Conservation (phyloP, 2,797 vertebrate genomes). For the Neopelma chrysocephalum region DNA sequence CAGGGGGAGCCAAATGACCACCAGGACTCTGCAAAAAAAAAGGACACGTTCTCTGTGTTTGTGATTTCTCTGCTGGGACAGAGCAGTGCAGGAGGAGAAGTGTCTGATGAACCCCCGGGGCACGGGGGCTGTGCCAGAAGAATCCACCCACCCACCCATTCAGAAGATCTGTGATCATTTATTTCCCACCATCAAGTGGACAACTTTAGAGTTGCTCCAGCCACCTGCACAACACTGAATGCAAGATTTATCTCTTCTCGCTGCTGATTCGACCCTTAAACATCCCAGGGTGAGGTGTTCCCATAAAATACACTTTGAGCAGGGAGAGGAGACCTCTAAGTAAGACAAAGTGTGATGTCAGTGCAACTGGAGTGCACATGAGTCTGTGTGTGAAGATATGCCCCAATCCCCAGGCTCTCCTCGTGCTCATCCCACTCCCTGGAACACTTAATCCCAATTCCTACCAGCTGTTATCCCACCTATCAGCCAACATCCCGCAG, state of each 20-base stretch:
- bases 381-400: neutral
- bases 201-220: neutral
- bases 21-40: neutral
- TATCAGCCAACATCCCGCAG: neutral
- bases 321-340: neutral
- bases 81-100: neutral
- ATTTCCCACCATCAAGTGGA: neutral
- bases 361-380: fast-evolving
- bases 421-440: neutral
- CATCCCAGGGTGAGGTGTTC: neutral
- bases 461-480: neutral
- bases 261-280: neutral
- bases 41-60: neutral
- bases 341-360: neutral
- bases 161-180: too few relatives aligned
- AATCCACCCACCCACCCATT: neutral
- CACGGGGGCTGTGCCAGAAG: neutral
- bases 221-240: neutral
- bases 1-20: neutral
- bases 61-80: neutral
- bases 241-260: neutral
- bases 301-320: neutral
- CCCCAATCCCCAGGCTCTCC: neutral
- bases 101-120: fast-evolving
- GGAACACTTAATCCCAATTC: neutral